Base-by-base conservation (phyloP, 2,888 invertebrate species). In the Laspeyria flexula region DNA sequence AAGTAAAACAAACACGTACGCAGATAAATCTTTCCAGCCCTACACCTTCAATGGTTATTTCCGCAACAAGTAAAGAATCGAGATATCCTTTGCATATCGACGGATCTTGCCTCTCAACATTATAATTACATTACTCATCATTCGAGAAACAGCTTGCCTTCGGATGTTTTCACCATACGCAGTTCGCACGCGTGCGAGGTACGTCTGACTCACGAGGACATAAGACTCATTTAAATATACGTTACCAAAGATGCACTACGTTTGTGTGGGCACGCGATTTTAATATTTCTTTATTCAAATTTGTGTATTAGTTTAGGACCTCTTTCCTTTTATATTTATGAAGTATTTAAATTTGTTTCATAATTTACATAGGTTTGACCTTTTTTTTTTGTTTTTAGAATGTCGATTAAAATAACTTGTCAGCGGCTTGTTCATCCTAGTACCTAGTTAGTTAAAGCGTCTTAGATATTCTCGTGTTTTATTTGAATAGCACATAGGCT, bases 81-180 rank as follows among this genome's bases (percentile, higher is more conserved):
- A 44, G 40, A 21, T 53, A 60, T 49, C 34, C 44, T 58, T 58
- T 55, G 58, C 64, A 67, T 67, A 60, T 65, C 58, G 35, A 33
- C 49, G 37, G 35, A 64, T 64, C 65, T 48, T 33, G 51, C 54
- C 53, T 68, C 55, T 35, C 40, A 54, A 65, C 61, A 68, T 60
- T 57, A 60, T 69, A 62, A 69, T 69, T 69, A 62, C 54, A 70
- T 73, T 73, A 73, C 74, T 73, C 73, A 71, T 71, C 73, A 60
- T 52, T 15, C 63, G 52, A 67, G 61, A 59, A 61, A 59, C 54
- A 37, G 49, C 35, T 52, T 59, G 81, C 76, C 85, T 81, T 86
- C 81, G 75, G 63, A 77, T 79, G 76, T 83, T 86, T 86, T 85
- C 79, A 63, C 88, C 87, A 76, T 88, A 88, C 51, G 81, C 72